A percentile compares a stretch with the other conserved stretches of the same genome.
Conservation (phyloP, 2,888 invertebrate genomes). For the Napeogenes inachia region DNA sequence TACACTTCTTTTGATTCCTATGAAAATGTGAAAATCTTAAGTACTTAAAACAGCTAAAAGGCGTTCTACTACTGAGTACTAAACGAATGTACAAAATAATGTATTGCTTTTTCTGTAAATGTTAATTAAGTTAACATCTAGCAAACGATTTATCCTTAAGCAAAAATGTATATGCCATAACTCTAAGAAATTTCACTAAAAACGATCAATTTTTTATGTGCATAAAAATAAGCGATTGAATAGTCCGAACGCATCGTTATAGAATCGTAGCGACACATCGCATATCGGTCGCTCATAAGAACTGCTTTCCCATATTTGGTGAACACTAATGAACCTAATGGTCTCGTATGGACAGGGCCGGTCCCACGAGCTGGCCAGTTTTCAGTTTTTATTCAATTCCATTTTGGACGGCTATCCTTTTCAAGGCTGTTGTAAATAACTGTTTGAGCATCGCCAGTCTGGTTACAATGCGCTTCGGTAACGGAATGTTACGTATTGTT, state of each 20-base stretch:
- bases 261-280: slow-evolving; percentile 33
- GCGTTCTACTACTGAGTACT: no score
- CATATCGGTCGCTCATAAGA: slow-evolving; percentile 38
- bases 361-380: slow-evolving; percentile 45
- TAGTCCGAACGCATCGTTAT: slow-evolving; percentile 36
- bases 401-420: slow-evolving; percentile 24
- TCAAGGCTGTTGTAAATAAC: slow-evolving; percentile 30
- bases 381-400: slow-evolving; percentile 30
- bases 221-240: slow-evolving; percentile 35
- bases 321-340: slow-evolving; percentile 57
- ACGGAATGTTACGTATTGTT: background rate
- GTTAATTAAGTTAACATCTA: no score
- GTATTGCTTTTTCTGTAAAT: no score
- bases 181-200: slow-evolving; percentile 7
- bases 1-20: no score
- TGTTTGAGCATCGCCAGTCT: slow-evolving; percentile 19
- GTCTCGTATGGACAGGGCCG: slow-evolving; percentile 38
- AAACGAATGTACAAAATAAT: no score
- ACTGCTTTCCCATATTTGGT: slow-evolving; percentile 54
- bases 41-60: no score
- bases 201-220: slow-evolving; percentile 15
- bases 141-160: no score
- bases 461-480: background rate
- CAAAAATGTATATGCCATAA: no score
- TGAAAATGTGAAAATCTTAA: no score